Percentiles rank a stretch among this genome's conserved stretches.
Conservation (phyloP, 2,113 vertebrate genomes). For the Ptilorrhoa leucosticta region DNA sequence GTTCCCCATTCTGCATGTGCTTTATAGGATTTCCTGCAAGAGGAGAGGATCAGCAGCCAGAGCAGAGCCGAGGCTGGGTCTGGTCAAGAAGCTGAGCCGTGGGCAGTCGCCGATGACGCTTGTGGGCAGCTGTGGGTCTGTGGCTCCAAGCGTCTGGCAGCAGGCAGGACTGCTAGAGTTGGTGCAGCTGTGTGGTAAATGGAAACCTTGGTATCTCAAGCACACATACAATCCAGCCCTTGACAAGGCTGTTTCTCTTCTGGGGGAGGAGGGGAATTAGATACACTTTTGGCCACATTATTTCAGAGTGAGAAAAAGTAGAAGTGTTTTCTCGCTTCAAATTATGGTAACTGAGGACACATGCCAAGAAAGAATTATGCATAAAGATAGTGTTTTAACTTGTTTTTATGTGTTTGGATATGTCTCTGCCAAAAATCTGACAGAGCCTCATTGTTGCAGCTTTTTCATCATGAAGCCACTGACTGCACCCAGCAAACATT, state of each 20-base stretch:
- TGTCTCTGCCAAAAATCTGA: conserved; percentile 72
- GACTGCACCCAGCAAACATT: conserved; percentile 31
- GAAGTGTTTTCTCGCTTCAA: conserved; percentile 73
- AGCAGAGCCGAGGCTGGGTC: neutral
- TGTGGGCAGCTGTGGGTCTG: conserved; percentile 43
- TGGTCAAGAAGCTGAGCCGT: neutral
- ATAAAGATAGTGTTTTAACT: conserved; percentile 76
- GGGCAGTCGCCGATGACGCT: neutral
- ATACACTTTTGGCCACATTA: conserved; percentile 66
- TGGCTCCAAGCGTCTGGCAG: neutral
- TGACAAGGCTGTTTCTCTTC: conserved; percentile 70
- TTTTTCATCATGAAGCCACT: conserved; percentile 58
- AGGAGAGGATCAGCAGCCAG: conserved; percentile 2
- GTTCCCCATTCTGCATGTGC: neutral
- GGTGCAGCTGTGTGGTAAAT: conserved; percentile 62
- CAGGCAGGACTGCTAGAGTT: neutral
- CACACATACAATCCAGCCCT: neutral
- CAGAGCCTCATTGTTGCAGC: conserved; percentile 58
- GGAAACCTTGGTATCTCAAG: conserved; percentile 48
- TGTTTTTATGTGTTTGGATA: conserved; percentile 75
- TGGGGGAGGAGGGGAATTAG: conserved; percentile 50
- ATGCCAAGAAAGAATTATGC: conserved; percentile 74
- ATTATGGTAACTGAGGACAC: conserved; percentile 58
- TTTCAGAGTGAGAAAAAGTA: conserved; percentile 67
- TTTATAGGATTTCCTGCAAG: conserved; percentile 35